Evolutionary conservation across 1,140 invertebrate species (phyloP).

Genomic region (Drosophila sp.): DNA sequence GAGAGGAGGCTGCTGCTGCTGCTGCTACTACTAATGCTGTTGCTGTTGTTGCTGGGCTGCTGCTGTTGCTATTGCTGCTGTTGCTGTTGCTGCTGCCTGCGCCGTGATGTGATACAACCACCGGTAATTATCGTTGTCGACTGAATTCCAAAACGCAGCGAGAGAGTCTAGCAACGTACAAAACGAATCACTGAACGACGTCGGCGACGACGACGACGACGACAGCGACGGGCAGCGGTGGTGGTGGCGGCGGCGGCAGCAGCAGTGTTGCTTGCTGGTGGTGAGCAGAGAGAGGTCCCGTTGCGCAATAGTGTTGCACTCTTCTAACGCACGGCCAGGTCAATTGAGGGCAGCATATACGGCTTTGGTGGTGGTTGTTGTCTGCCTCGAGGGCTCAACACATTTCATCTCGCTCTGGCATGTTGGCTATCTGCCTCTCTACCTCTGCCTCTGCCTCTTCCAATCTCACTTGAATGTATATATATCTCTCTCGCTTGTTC

Average conservation of each 20-base stretch:
- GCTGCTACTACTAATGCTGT: constrained; percentile 8
- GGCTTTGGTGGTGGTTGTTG: constrained; percentile 17
- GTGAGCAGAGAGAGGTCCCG: constrained; percentile 3
- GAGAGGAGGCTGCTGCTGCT: constrained; percentile 19
- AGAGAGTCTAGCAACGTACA: constrained; percentile 80
- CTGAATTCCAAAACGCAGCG: constrained; percentile 82
- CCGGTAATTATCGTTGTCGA: constrained; percentile 83
- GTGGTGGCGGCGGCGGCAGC: constrained; percentile 18
- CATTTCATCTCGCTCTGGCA: constrained; percentile 49
- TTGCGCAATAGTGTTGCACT: constrained; percentile 33
- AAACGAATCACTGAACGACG: constrained; percentile 72
- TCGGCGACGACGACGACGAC: constrained; percentile 39
- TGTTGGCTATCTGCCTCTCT: neutral
- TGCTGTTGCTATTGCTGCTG: constrained; percentile 36
- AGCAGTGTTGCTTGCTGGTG: constrained; percentile 20
- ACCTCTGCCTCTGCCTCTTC: neutral
- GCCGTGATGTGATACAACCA: constrained; percentile 80
- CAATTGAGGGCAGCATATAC: neutral
- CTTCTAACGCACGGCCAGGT: constrained; percentile 22
- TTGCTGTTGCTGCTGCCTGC: constrained; percentile 60
- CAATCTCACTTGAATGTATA: neutral
- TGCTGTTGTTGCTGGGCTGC: constrained; percentile 38
- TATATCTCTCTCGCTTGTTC: neutral
- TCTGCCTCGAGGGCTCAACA: constrained; percentile 29
- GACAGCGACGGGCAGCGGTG: neutral